Evolutionary conservation across 53 echinoderm and acorn worm species (phyloP).

Genomic region (Zoroaster sp.): DNA sequence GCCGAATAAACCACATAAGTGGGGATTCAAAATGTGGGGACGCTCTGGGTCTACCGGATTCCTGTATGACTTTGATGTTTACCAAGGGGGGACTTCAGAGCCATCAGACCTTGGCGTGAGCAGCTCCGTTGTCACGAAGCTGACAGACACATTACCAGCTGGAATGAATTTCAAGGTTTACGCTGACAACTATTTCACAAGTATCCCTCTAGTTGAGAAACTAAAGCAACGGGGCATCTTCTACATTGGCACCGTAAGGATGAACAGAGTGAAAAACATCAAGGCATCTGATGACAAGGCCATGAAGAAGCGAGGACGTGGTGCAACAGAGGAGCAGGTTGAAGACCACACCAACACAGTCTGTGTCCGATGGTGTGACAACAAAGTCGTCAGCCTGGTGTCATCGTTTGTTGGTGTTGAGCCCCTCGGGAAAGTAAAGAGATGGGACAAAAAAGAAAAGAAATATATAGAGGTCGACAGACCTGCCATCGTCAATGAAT

Average conservation of each 20-base stretch:
- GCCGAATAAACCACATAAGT: constrained; percentile 8
- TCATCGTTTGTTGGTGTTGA: constrained; percentile 42
- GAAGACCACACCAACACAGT: neutral
- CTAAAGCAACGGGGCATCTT: neutral
- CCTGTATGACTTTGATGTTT: constrained; percentile 41
- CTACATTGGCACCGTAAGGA: neutral
- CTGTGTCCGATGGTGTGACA: too few species aligned
- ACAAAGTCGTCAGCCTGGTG: constrained; percentile 46
- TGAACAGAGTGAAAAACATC: neutral
- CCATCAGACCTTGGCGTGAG: neutral
- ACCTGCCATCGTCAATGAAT: constrained; percentile 15
- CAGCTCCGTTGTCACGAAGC: neutral
- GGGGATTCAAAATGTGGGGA: constrained; percentile 53
- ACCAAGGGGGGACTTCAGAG: neutral
- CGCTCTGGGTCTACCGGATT: constrained; percentile 5
- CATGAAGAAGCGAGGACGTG: neutral
- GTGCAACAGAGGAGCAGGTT: neutral
- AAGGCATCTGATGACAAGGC: neutral
- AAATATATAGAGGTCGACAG: neutral
- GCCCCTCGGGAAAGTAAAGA: constrained; percentile 9
- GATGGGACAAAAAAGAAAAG: constrained; percentile 37
- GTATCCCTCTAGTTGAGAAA: neutral
- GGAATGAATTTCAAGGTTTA: neutral
- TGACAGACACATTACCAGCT: neutral
- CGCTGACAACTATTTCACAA: neutral